These are phyloP conservation scores for Rhinoderma darwinii DNA, from an alignment of 2,113 vertebrate species.

Conservation along the genomic window DNA sequence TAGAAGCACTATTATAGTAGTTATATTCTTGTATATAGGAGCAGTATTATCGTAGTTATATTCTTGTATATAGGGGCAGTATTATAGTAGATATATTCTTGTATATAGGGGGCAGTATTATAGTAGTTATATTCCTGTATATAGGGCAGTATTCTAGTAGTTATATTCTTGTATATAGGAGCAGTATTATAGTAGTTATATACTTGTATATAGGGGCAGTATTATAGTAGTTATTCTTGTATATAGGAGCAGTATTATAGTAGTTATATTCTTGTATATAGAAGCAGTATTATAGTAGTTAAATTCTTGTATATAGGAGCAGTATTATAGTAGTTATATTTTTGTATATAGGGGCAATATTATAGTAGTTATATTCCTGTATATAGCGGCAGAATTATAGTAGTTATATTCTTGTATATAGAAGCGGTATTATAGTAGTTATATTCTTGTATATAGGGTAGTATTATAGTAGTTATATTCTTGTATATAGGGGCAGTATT, in stretches of 20 bases:
- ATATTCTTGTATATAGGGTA: too few relatives aligned
- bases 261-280: not conserved
- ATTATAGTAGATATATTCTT: slow-evolving; percentile 10
- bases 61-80: slow-evolving; percentile 8
- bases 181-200: slow-evolving; percentile 12
- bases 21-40: slow-evolving; percentile 5
- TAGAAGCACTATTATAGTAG: slow-evolving; percentile 9
- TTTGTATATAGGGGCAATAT: not conserved
- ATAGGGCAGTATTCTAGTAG: not conserved
- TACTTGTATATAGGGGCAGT: not conserved
- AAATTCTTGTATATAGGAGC: not conserved
- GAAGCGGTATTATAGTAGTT: too few relatives aligned
- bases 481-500: not conserved
- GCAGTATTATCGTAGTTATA: slow-evolving; percentile 11
- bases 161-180: too few relatives aligned
- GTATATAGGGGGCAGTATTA: slow-evolving; percentile 1
- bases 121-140: not conserved
- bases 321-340: slow-evolving; percentile 18
- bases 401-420: too few relatives aligned
- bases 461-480: not conserved
- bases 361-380: slow-evolving; percentile 2
- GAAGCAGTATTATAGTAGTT: not conserved
- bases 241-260: slow-evolving; percentile 1
- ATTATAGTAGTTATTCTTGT: slow-evolving; percentile 17
- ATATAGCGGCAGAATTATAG: too few relatives aligned